Evolutionary conservation across 2,113 vertebrate species (phyloP).

Genomic region (Cisticola juncidis): DNA sequence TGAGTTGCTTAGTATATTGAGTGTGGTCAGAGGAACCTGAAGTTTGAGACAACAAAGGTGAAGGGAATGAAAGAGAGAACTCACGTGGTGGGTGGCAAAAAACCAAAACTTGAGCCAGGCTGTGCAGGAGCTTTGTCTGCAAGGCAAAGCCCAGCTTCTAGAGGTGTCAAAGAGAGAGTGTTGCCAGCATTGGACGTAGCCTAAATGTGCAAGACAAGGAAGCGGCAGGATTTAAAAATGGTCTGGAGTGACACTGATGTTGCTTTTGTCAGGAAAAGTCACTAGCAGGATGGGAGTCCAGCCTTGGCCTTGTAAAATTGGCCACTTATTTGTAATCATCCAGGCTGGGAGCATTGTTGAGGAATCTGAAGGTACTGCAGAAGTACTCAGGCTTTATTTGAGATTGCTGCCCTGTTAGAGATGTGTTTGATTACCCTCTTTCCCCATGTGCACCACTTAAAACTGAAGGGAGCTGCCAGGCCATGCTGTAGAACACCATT

Average conservation of each 20-base stretch:
- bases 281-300: not conserved
- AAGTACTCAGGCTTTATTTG: not conserved
- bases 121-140: not conserved
- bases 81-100: not conserved
- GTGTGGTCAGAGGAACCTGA: not conserved
- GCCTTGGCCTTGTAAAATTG: not conserved
- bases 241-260: not conserved
- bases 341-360: not conserved
- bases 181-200: not conserved
- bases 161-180: not conserved
- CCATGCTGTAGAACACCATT: accelerated
- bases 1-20: not conserved
- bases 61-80: not conserved
- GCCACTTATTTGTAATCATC: not conserved
- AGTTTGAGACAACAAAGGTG: not conserved
- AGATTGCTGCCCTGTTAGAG: not conserved
- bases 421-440: not conserved
- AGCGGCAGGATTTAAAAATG: not conserved
- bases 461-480: not conserved
- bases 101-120: not conserved
- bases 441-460: not conserved
- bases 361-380: not conserved
- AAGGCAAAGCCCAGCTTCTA: not conserved
- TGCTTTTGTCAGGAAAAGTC: not conserved
- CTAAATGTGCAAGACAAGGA: not conserved